These are phyloP conservation scores for Venustaconcha ellipsiformis DNA, from an alignment of 1,140 invertebrate species.

Conservation along the genomic window DNA sequence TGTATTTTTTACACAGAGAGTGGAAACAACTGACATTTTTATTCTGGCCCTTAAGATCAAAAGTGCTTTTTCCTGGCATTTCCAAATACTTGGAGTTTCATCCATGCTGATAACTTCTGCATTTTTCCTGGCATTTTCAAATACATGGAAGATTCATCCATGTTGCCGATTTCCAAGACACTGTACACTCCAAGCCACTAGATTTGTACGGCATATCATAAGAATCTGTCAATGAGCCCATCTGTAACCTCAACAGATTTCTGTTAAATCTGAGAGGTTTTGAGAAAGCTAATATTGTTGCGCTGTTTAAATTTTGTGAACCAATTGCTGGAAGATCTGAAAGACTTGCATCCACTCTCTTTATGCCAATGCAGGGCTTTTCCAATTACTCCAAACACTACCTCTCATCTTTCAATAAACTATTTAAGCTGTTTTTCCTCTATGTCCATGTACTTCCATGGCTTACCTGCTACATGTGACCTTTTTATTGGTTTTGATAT, in stretches of 20 bases:
- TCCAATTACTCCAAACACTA: constrained; percentile 4
- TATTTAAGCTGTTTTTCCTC: background rate
- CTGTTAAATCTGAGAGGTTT: constrained; percentile 4
- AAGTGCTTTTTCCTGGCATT: constrained; percentile 19
- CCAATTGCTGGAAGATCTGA: constrained; percentile 5
- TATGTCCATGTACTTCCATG: background rate
- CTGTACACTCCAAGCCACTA: background rate
- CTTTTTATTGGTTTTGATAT: background rate
- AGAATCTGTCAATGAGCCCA: constrained; percentile 4
- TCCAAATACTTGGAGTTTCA: constrained; percentile 18
- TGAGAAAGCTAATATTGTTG: constrained; percentile 4
- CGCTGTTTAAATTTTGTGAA: constrained; percentile 2
- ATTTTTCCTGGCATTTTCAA: constrained; percentile 21
- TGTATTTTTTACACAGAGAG: constrained; percentile 12
- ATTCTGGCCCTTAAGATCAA: background rate
- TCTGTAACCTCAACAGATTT: background rate
- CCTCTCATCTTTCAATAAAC: background rate
- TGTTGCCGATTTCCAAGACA: constrained; percentile 3
- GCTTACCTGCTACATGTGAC: background rate
- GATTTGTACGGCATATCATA: constrained; percentile 6
- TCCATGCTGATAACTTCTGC: constrained; percentile 10
- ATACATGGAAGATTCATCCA: constrained; percentile 24
- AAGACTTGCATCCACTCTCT: background rate
- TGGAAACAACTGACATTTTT: constrained; percentile 4
- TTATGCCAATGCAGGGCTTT: constrained; percentile 3